Base-by-base conservation (phyloP, 2,113 vertebrate genomes). In the Callaeas wilsoni region DNA sequence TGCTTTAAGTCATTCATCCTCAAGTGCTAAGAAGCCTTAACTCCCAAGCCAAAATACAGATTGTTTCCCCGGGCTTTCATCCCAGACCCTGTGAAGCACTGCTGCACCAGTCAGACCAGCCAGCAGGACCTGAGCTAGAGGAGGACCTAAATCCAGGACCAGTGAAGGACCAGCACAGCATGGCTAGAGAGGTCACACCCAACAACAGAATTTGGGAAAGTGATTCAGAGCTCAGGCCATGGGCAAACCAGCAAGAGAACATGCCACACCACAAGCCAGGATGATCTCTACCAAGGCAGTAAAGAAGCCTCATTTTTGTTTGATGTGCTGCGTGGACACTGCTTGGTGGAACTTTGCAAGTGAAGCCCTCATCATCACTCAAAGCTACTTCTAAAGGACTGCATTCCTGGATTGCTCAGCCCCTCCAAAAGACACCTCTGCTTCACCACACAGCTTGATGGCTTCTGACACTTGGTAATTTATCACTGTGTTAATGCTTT, bases 291-390 rank as follows among this genome's bases (percentile, higher is more conserved):
- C 47, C 16, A 42, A 53, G 17, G 13, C 26, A 70, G 12, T 16
- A 57, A 71, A 75, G 52, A 82, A 89, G 5, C 3, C 13, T 53
- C 41, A 11, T 20, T 82, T 90, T 80, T 93, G 9, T 78, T 44
- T 56, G 44, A 55, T 0, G 0, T 8, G n/a, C 19, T 59, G 2
- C 62, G 64, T 62, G 57, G 29, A 62, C 13, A 9, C 9, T 42
- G 17, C 16, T 55, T 50, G 8, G 19, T 59, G 25, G 53, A 78
- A 71, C 16, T 91, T 59, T 35, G 17, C 30, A 63, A 25, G 10
- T 35, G 29, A 88, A 93, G 27, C 7, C 32, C 32, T 64, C 41
- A 78, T 32, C 27, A 64, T 71, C 41, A 35, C 18, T 53, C 68
- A 65, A 87, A 85, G 37, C 29, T 42, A 6, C 20, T 62, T 49